Conservation (phyloP, 2,797 vertebrate genomes). For the Molossus alvarezi region DNA sequence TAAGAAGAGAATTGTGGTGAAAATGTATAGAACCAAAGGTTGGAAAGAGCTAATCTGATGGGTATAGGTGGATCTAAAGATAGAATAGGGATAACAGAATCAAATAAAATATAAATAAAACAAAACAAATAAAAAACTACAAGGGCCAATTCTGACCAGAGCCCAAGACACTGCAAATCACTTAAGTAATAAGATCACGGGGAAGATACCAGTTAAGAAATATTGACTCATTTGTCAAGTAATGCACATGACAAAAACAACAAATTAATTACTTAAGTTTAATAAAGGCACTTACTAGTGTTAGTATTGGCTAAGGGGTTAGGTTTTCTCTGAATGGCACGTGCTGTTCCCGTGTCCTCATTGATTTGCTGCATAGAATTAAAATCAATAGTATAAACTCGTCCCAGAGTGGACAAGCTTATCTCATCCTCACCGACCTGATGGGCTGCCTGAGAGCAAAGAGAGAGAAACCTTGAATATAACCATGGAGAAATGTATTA, state of each 20-base stretch:
- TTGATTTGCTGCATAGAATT: slow-evolving; percentile 99
- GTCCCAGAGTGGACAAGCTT: slow-evolving; percentile 98
- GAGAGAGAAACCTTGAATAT: slow-evolving; percentile 87
- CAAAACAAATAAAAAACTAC: background rate
- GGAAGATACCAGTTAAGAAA: background rate
- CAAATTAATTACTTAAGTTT: slow-evolving; percentile 27
- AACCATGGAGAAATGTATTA: slow-evolving; percentile 84
- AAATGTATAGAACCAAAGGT: background rate
- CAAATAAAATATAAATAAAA: background rate
- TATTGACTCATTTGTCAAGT: background rate
- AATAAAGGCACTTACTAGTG: slow-evolving; percentile 93
- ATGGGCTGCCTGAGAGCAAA: slow-evolving; percentile 97
- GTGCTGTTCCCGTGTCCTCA: slow-evolving; percentile 99
- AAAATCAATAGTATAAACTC: slow-evolving; percentile 99
- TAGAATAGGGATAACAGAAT: background rate
- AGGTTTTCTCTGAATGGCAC: slow-evolving; percentile 99
- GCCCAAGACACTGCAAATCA: background rate
- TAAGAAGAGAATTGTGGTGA: background rate
- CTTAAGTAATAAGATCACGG: background rate
- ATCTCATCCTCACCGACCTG: slow-evolving; percentile 99
- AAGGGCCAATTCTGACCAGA: background rate
- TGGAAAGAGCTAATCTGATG: background rate
- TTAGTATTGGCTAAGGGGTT: slow-evolving; percentile 99
- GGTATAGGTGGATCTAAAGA: background rate
- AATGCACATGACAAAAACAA: background rate